Conservation (phyloP, 92 coral and sea anemone species). For the Pocillopora meandrina region DNA sequence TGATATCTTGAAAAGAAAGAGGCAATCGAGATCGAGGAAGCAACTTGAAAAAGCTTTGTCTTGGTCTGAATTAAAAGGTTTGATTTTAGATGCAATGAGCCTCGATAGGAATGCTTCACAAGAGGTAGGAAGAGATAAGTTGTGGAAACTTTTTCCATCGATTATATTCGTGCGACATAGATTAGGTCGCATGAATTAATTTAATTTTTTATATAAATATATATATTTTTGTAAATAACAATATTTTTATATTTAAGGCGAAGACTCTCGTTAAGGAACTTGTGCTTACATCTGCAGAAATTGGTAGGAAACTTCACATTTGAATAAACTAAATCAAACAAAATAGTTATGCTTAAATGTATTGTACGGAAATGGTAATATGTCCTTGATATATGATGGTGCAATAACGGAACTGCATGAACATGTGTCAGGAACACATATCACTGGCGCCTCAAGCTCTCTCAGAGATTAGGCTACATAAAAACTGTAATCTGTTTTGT, state of each 20-base stretch:
- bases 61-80: constrained; percentile 80
- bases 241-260: constrained; percentile 48
- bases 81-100: constrained; percentile 63
- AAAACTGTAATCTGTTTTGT: neutral
- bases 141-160: neutral
- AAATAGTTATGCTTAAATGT: too few relatives aligned
- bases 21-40: constrained; percentile 72
- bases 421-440: too few relatives aligned
- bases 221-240: neutral
- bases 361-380: too few relatives aligned
- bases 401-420: too few relatives aligned
- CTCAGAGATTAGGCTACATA: neutral
- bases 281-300: constrained; percentile 74
- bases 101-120: constrained; percentile 65
- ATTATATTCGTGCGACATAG: too few relatives aligned
- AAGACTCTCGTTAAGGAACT: constrained; percentile 81
- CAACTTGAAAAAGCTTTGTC: constrained; percentile 71
- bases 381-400: too few relatives aligned
- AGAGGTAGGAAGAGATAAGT: constrained; percentile 55
- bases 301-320: constrained; percentile 44
- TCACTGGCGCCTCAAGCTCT: too few relatives aligned
- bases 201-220: too few relatives aligned
- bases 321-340: too few relatives aligned
- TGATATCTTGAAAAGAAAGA: constrained; percentile 70
- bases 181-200: too few relatives aligned